Evolutionary conservation across 2,888 invertebrate species (phyloP).

Genomic region (Cheilosia soror): DNA sequence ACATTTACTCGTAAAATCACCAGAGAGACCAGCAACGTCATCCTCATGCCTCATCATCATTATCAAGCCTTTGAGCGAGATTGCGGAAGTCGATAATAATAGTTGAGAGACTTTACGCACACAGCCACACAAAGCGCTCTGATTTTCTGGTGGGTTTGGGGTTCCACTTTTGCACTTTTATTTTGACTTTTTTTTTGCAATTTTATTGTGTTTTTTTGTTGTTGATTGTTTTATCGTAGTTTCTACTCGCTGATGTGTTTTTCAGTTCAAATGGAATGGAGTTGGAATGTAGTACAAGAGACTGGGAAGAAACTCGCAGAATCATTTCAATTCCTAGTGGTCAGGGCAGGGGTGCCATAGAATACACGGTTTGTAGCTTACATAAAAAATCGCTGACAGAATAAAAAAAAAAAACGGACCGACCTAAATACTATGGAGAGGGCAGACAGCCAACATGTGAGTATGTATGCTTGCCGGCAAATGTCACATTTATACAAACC

Average conservation of each 20-base stretch:
- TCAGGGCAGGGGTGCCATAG: constrained; percentile 24
- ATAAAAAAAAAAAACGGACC: constrained; percentile 15
- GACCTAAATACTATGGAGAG: constrained; percentile 42
- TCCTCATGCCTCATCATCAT: constrained; percentile 66
- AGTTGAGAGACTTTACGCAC: constrained; percentile 65
- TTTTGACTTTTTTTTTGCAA: constrained; percentile 11
- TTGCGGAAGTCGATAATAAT: constrained; percentile 74
- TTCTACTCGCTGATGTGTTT: constrained; percentile 1
- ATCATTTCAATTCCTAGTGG: constrained; percentile 3
- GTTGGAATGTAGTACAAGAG: not conserved
- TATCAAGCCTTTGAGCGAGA: constrained; percentile 71
- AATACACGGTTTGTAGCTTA: constrained; percentile 23
- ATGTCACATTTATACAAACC: constrained; percentile 12
- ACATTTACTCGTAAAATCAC: constrained; percentile 1
- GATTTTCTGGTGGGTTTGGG: constrained; percentile 21
- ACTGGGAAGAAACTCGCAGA: not conserved
- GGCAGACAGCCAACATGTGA: constrained; percentile 12
- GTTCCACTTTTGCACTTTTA: constrained; percentile 21
- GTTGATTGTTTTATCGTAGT: constrained; percentile 31
- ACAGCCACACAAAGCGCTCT: constrained; percentile 35
- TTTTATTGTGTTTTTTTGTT: constrained; percentile 39
- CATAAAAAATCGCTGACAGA: constrained; percentile 20
- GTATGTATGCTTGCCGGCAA: constrained; percentile 27
- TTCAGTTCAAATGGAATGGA: not conserved
- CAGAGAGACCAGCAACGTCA: constrained; percentile 46